These are phyloP conservation scores for Xylota segnis DNA, from an alignment of 2,888 invertebrate genomes.

Conservation along the genomic window DNA sequence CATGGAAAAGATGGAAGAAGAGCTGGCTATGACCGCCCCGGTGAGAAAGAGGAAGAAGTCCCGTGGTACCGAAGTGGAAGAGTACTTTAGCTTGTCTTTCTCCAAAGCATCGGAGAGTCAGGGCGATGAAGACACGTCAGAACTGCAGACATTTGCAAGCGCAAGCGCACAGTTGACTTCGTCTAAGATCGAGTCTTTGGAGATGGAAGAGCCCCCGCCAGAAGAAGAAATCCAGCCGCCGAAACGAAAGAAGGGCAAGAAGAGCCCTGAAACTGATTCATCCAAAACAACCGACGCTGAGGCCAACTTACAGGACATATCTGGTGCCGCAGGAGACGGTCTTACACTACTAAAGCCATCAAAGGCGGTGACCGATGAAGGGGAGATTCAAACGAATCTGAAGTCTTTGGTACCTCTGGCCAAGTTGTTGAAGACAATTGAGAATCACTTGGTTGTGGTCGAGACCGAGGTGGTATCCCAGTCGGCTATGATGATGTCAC, in stretches of 20 bases:
- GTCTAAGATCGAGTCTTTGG: slow-evolving; percentile 84
- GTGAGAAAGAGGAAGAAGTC: slow-evolving; percentile 87
- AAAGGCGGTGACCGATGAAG: slow-evolving; percentile 85
- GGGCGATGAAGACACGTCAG: slow-evolving; percentile 88
- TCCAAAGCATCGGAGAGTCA: slow-evolving; percentile 86
- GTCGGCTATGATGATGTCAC: slow-evolving; percentile 88
- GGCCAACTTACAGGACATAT: slow-evolving; percentile 85
- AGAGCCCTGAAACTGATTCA: slow-evolving; percentile 84
- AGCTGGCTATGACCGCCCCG: slow-evolving; percentile 86
- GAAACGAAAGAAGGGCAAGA: slow-evolving; percentile 81
- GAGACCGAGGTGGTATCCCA: slow-evolving; percentile 88
- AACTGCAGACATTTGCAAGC: slow-evolving; percentile 88
- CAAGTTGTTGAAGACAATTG: slow-evolving; percentile 85
- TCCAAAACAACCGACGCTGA: slow-evolving; percentile 83
- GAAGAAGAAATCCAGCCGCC: slow-evolving; percentile 80
- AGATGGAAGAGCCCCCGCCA: slow-evolving; percentile 81
- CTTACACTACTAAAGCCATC: slow-evolving; percentile 80
- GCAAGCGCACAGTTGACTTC: slow-evolving; percentile 88
- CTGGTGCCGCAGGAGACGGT: slow-evolving; percentile 87
- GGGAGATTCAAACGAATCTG: slow-evolving; percentile 84
- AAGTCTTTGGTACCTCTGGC: slow-evolving; percentile 83
- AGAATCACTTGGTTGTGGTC: slow-evolving; percentile 87
- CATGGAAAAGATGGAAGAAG: slow-evolving; percentile 85
- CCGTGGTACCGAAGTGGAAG: slow-evolving; percentile 88
- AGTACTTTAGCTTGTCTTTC: slow-evolving; percentile 88